Evolutionary conservation across 2,888 invertebrate species (phyloP), one percentile per base, ranked within the genome.

Genomic region (Nectonema munidae): DNA sequence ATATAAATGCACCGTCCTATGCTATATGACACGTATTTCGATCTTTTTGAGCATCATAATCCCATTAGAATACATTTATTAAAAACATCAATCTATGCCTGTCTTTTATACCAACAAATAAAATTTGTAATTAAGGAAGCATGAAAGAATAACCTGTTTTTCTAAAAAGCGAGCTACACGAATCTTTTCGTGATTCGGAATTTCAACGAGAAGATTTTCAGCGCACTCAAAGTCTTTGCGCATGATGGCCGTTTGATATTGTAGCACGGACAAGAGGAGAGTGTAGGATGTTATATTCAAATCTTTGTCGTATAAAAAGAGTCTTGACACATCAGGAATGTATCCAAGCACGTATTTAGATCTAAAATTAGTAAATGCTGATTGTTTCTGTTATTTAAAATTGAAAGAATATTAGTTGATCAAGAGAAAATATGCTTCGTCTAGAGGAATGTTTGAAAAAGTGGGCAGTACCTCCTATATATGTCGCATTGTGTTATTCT

Each of bases 211-310:
- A 5, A 34, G 19, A 43, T 70, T 65, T 55, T 89, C 81, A 0
- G 89, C 86, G 0, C 77, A 77, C 49, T 74, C 73, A 53, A 89
- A 86, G 57, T 89, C 86, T 42, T 71, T 65, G 44, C 89, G 64
- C 89, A 99, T 95, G 18, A 95, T 89, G n/a, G 89, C 95, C 11
- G 95, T 95, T 60, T 95, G 95, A 55, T 99, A 95, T 57, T 95
- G 89, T 39, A 99, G 64, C 9, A 89, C 86, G 2, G 86, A 77
- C 32, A 89, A 60, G 42, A 86, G 64, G 37, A 66, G 53, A 25
- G 61, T 58, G 56, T 77, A 99, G 44, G 81, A 81, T 34, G 79
- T 73, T 2, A 86, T 71, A 49, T 79, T 81, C 43, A 95, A 60
- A 59, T 99, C 89, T 52, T 95, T 95, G 58, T 99, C 95, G 45